Percentiles rank a stretch among this genome's conserved stretches.
phyloP scores from a whole-genome alignment of 2,797 vertebrate genomes.

The Sparidentex hasta region DNA sequence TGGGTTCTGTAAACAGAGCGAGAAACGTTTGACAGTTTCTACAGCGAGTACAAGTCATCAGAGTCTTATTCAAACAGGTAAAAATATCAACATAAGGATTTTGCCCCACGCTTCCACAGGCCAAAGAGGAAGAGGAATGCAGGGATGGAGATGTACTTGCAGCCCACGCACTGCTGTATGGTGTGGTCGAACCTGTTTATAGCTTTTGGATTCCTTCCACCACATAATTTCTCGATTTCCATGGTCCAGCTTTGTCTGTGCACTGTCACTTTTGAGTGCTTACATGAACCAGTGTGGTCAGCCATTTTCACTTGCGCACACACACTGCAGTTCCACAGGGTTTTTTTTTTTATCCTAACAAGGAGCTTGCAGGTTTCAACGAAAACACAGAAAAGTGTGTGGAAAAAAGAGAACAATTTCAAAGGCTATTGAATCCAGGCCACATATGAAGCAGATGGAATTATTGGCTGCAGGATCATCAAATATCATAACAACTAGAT shows the following conservation, averaged over 20 bases:
- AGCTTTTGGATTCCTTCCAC: constrained; percentile 73
- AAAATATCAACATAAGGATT: constrained; percentile 61
- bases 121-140: constrained; percentile 58
- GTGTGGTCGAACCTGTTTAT: constrained; percentile 76
- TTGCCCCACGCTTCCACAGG: constrained; percentile 52
- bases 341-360: constrained; percentile 51
- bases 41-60: constrained; percentile 54
- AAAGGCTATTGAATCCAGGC: constrained; percentile 23
- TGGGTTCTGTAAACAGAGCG: constrained; percentile 70
- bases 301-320: constrained; percentile 53
- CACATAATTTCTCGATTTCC: constrained; percentile 68
- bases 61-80: constrained; percentile 74
- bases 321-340: constrained; percentile 31
- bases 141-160: constrained; percentile 59
- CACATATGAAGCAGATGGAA: constrained; percentile 29
- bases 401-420: constrained; percentile 3
- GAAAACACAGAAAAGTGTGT: constrained; percentile 47
- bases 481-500: constrained; percentile 22
- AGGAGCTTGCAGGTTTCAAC: constrained; percentile 38
- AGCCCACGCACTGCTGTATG: constrained; percentile 54
- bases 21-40: constrained; percentile 70
- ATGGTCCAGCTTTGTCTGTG: constrained; percentile 62
- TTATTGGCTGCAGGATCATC: constrained; percentile 20
- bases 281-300: constrained; percentile 60
- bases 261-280: constrained; percentile 75